These are phyloP conservation scores for Oligia strigilis DNA, from an alignment of 2,888 invertebrate species.

Conservation along the genomic window DNA sequence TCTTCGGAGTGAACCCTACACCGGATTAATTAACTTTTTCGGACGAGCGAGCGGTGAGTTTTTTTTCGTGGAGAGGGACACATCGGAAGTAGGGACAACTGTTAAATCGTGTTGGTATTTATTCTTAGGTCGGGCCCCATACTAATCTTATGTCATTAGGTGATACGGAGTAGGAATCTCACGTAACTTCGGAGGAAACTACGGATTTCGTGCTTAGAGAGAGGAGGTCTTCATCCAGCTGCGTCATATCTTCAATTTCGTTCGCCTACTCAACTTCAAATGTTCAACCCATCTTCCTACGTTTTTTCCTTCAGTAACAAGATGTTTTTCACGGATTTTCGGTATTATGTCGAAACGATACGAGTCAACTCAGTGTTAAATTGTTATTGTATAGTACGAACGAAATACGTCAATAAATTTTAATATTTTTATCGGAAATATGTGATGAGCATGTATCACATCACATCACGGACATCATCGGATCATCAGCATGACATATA, in stretches of 20 bases:
- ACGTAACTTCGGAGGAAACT: background rate
- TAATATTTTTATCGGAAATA: constrained; percentile 3
- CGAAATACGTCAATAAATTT: background rate
- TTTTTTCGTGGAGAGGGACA: too few relatives aligned
- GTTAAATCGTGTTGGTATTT: background rate
- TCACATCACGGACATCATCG: too few relatives aligned
- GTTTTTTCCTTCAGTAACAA: background rate
- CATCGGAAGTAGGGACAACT: background rate
- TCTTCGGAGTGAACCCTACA: too few relatives aligned
- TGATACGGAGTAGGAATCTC: background rate
- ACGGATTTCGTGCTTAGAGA: background rate
- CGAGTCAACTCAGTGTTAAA: background rate
- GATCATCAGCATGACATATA: too few relatives aligned
- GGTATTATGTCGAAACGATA: background rate
- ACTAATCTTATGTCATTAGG: background rate
- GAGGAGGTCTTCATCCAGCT: background rate
- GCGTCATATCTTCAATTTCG: background rate
- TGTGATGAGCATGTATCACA: too few relatives aligned
- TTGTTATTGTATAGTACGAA: background rate
- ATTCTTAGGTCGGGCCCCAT: background rate
- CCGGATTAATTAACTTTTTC: background rate
- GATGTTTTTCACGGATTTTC: background rate
- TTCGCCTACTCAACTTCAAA: background rate
- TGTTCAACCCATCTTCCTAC: background rate
- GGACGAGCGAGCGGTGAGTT: too few relatives aligned